phyloP scores from a whole-genome alignment of 2,888 invertebrate genomes.

The Oscheius sp. region DNA sequence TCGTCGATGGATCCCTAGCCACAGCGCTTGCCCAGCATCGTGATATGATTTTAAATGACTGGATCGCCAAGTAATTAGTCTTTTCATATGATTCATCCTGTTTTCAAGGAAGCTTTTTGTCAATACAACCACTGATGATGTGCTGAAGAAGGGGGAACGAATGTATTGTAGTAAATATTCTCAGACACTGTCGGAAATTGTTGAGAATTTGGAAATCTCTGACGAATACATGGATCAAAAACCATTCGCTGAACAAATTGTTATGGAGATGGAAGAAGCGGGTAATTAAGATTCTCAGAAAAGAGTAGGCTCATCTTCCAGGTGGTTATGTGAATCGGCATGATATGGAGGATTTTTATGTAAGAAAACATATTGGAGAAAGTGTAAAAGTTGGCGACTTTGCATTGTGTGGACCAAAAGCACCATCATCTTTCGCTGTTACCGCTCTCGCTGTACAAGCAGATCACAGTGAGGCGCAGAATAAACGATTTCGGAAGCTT shows the following conservation, averaged over 20 bases:
- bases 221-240: conserved; percentile 46
- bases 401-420: conserved; percentile 46
- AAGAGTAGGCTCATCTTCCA: not conserved
- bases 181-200: conserved; percentile 43
- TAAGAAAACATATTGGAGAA: conserved; percentile 34
- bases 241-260: conserved; percentile 32
- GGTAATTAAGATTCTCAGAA: conserved; percentile 13
- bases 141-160: conserved; percentile 34
- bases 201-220: conserved; percentile 48
- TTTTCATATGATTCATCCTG: conserved; percentile 21
- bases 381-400: conserved; percentile 38
- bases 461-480: not conserved
- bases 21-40: conserved; percentile 24
- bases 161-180: conserved; percentile 42
- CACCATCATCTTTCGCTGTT: conserved; percentile 45
- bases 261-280: conserved; percentile 35
- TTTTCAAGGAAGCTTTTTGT: conserved; percentile 19
- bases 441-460: conserved; percentile 25
- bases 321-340: conserved; percentile 40
- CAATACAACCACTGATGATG: conserved; percentile 31
- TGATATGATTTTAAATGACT: conserved; percentile 27
- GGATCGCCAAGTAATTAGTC: conserved; percentile 9
- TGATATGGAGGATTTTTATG: conserved; percentile 51
- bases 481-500: not conserved
- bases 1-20: conserved; percentile 33